Conservation (phyloP, 2,888 invertebrate species). For the Periphyllus acericola region DNA sequence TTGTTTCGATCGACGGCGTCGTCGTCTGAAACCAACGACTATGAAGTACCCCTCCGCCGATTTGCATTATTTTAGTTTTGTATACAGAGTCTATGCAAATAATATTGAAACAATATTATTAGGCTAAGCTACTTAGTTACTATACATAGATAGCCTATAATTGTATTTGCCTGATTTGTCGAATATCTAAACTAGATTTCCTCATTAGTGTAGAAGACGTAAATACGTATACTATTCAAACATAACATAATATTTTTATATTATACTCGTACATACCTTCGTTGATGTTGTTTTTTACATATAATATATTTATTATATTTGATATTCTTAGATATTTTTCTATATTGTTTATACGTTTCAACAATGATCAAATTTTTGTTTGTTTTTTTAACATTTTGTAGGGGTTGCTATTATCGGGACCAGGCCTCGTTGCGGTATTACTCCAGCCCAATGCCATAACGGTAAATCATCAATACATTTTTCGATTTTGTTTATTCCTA, state of each 20-base stretch:
- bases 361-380: conserved; percentile 43
- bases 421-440: conserved; percentile 61
- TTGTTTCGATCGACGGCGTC: conserved; percentile 29
- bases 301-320: background rate
- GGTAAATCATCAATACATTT: conserved; percentile 53
- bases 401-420: conserved; percentile 56
- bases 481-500: conserved; percentile 29
- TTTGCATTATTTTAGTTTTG: conserved; percentile 36
- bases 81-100: conserved; percentile 19
- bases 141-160: conserved; percentile 6
- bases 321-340: conserved; percentile 1
- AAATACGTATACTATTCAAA: background rate
- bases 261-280: background rate
- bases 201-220: conserved; percentile 32
- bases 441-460: conserved; percentile 61
- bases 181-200: conserved; percentile 28
- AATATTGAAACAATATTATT: conserved; percentile 11
- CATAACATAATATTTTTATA: background rate
- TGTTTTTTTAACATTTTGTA: conserved; percentile 58
- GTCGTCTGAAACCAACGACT: conserved; percentile 17
- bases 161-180: conserved; percentile 36
- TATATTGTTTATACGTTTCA: conserved; percentile 38
- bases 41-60: background rate
- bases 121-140: conserved; percentile 22
- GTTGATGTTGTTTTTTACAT: background rate